Percentiles rank a stretch among this genome's conserved stretches.
phyloP scores from a whole-genome alignment of 2,797 vertebrate species.

The Serranus cabrilla region DNA sequence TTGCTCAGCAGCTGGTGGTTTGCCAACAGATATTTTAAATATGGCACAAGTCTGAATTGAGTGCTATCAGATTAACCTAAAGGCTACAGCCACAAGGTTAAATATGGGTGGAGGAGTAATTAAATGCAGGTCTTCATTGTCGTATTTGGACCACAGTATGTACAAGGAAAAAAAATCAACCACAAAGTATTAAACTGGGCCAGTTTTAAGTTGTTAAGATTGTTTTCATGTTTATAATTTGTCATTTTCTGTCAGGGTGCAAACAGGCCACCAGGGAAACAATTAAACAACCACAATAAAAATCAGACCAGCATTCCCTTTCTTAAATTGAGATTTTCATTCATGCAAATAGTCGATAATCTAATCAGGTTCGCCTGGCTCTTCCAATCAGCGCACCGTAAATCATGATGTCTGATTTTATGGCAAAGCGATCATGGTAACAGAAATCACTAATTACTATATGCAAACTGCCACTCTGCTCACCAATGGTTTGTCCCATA shows the following conservation, averaged over 20 bases:
- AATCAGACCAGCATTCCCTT: not conserved
- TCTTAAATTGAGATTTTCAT: no score
- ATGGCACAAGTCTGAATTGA: not conserved
- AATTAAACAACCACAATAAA: not conserved
- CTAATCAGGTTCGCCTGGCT: no score
- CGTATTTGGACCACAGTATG: not conserved
- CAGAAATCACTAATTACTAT: no score
- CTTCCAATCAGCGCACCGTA: no score
- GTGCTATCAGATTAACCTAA: not conserved
- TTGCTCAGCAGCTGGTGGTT: no score
- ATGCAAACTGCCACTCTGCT: no score
- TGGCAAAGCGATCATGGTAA: no score
- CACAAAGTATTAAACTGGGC: not conserved
- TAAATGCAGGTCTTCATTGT: not conserved
- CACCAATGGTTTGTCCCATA: no score
- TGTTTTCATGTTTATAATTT: not conserved
- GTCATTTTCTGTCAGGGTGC: no score
- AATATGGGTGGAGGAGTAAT: not conserved
- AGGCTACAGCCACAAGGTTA: not conserved
- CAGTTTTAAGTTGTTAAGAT: not conserved
- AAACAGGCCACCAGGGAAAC: no score
- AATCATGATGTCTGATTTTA: no score
- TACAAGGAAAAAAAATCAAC: not conserved
- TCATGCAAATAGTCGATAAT: no score
- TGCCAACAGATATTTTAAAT: not conserved